Base-by-base conservation (phyloP, 2,888 invertebrate genomes). In the Drosophila histrio region DNA sequence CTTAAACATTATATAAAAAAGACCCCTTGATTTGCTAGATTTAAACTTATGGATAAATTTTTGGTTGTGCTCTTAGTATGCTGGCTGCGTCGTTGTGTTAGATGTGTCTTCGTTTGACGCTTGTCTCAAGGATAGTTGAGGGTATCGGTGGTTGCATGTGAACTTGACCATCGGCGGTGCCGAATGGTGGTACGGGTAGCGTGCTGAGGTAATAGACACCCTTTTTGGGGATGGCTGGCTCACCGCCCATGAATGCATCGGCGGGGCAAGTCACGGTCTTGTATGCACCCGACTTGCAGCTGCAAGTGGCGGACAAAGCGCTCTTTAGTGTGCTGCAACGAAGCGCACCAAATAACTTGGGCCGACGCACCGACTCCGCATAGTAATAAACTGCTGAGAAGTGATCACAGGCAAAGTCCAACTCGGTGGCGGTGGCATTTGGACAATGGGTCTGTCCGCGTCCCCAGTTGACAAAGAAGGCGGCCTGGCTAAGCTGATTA, bases 381-480 rank as follows among this genome's bases (percentile, higher is more conserved):
- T 90, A 91, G 71, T 89, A 91, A 72, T 81, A 90, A 54, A 89
- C 54, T 41, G 90, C 64, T 21, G 89, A 75, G 46, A 89, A 90
- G 58, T 90, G 90, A 72, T 90, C 90, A 26, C 90, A 90, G 43
- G 79, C 78, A 61, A 90, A 79, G 67, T 89, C 89, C 41, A 90
- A 80, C 62, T 90, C 90, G 13, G 87, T 79, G 50, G 89, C 87
- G 7, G 90, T 90, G 28, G 89, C 85, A 73, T 90, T 76, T 24
- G 79, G 87, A 62, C 92, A 92, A 41, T 92, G 92, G 8, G 92
- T 91, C 71, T 92, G 92, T 0, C 73, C 79, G 17, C 63, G 79
- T 21, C 91, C 92, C 77, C 90, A 91, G 76, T 92, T 92, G n/a
- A 87, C 90, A 38, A 89, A 92, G 64, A 92, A 91, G 34, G 92